Base-by-base conservation (phyloP, 2,888 invertebrate genomes). In the Pedicia rivosa region DNA sequence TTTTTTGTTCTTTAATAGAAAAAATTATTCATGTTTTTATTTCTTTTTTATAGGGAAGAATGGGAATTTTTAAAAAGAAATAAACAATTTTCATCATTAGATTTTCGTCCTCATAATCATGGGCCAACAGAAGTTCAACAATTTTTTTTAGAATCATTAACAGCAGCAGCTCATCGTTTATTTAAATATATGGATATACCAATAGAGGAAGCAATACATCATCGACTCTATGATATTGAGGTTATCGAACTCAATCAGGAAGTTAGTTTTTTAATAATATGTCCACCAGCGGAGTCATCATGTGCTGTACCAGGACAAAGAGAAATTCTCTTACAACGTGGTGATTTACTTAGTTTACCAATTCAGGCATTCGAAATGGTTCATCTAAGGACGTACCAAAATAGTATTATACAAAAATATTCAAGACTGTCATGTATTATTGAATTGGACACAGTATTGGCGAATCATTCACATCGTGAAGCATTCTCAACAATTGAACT, bases 351-450 rank as follows among this genome's bases (percentile, higher is more conserved):
- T 30, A 82, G 88, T 42, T 65, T 97, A 38, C 94, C 95, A 1
- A 82, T 97, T 28, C 90, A 94, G 62, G 87, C 86, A 0, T 86
- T 84, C 51, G 82, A 90, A 69, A 81, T 87, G 91, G 87, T 94
- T 42, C 94, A 97, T 56, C 68, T 95, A 43, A 81, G 79, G 52
- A 92, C 95, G 3, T 98, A 97, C 61, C 91, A 94, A 54, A 75
- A 75, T 35, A 82, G 79, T 47, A 81, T 97, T 43, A 77, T 97
- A 37, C 78, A 81, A 50, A 77, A 87, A 54, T 97, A 95, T 64
- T 84, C 91, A 3, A 76, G 88, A 41, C 67, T 97, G 12, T 94
- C 92, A 48, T 90, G 92, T 48, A 82, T 92, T 40, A 62, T 97
- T 40, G 97, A 98, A 61, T 65, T 92, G 53, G 94, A 95, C 50